Percentiles rank a stretch among this genome's conserved stretches.
These are phyloP conservation scores for Heliconius sara DNA, from an alignment of 2,888 invertebrate genomes.

Conservation along the genomic window DNA sequence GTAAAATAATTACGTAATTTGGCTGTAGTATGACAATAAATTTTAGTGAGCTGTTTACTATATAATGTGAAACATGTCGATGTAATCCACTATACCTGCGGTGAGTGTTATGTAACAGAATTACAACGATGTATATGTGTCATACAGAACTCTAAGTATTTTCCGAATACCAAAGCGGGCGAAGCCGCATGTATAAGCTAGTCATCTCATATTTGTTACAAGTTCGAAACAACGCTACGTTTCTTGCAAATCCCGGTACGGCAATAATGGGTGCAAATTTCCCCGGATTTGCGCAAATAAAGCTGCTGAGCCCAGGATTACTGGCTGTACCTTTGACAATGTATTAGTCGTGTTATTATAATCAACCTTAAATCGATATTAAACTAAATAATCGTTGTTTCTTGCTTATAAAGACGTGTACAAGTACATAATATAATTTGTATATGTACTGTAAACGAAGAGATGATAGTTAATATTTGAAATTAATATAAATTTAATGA, in stretches of 20 bases:
- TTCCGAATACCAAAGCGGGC: not conserved
- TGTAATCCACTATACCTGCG: too few species aligned
- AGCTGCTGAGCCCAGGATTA: constrained; percentile 22
- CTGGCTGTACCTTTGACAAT: constrained; percentile 20
- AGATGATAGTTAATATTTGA: not conserved
- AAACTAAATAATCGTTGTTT: not conserved
- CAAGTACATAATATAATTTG: not conserved
- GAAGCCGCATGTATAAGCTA: not conserved
- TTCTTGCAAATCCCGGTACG: constrained; percentile 60
- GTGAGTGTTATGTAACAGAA: too few species aligned
- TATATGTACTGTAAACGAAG: not conserved
- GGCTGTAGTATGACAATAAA: too few species aligned
- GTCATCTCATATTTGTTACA: constrained; percentile 14
- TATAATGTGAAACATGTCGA: too few species aligned
- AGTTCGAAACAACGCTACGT: constrained; percentile 30
- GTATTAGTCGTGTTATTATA: constrained; percentile 11
- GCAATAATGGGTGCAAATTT: constrained; percentile 67
- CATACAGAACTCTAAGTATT: not conserved
- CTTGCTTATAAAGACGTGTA: not conserved
- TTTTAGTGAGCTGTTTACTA: too few species aligned
- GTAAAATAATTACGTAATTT: too few species aligned
- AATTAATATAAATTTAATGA: too few species aligned
- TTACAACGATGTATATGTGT: not conserved
- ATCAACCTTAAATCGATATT: constrained; percentile 6
- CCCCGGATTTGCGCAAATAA: constrained; percentile 44